These are phyloP conservation scores for Atta texana DNA, from an alignment of 1,140 invertebrate genomes.

Conservation along the genomic window DNA sequence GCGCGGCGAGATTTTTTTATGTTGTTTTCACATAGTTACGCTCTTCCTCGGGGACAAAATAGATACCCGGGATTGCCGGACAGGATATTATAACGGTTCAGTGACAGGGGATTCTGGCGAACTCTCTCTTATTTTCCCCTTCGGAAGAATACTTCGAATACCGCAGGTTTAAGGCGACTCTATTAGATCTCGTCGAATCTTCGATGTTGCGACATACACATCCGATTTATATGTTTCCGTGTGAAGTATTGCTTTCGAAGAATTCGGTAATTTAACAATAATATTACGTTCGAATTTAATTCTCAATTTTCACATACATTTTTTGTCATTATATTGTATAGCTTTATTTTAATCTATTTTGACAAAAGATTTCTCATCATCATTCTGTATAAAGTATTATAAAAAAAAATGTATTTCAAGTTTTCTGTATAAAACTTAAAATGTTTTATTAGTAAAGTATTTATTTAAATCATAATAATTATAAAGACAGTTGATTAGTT, in stretches of 20 bases:
- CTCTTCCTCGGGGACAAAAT: slow-evolving; percentile 73
- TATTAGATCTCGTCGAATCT: slow-evolving; percentile 70
- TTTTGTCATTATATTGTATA: too few relatives aligned
- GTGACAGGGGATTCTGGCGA: slow-evolving; percentile 70
- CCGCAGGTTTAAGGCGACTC: slow-evolving; percentile 67
- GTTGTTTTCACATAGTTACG: slow-evolving; percentile 82
- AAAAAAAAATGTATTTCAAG: too few relatives aligned
- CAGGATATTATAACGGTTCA: slow-evolving; percentile 84
- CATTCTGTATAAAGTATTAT: too few relatives aligned
- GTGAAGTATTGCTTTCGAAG: background rate
- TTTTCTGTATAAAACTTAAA: too few relatives aligned
- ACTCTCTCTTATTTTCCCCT: slow-evolving; percentile 58
- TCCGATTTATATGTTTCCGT: slow-evolving; percentile 16
- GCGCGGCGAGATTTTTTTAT: slow-evolving; percentile 77
- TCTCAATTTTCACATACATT: background rate
- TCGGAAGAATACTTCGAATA: slow-evolving; percentile 67
- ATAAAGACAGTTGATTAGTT: too few relatives aligned
- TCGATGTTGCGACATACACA: slow-evolving; percentile 23
- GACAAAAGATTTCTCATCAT: too few relatives aligned
- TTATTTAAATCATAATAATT: too few relatives aligned
- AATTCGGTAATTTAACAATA: background rate
- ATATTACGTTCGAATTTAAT: background rate
- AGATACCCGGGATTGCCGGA: slow-evolving; percentile 75
- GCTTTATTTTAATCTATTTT: too few relatives aligned
- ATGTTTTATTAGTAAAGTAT: too few relatives aligned